Evolutionary conservation across 2,888 invertebrate genomes (phyloP).

Genomic region (Neoaliturus tenellus): DNA sequence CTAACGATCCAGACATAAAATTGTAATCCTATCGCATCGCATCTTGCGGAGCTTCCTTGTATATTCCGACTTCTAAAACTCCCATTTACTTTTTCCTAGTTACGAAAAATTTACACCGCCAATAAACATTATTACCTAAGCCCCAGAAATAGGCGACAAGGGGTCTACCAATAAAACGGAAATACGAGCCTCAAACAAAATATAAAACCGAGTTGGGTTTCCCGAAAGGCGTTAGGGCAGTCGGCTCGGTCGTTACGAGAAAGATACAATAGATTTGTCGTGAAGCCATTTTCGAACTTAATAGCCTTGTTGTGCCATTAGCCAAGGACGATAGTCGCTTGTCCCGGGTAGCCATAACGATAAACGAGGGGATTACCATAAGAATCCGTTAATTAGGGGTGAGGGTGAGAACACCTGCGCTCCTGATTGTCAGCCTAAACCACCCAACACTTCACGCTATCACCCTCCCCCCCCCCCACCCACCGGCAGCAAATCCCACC

Average conservation of each 20-base stretch:
- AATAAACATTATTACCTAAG: constrained; percentile 1
- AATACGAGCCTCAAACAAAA: constrained; percentile 21
- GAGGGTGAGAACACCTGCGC: constrained; percentile 29
- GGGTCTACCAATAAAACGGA: constrained; percentile 14
- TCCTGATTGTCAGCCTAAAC: neutral
- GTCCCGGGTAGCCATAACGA: constrained; percentile 24
- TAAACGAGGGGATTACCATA: constrained; percentile 24
- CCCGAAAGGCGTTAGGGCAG: constrained; percentile 28
- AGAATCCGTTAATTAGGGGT: constrained; percentile 46
- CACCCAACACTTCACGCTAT: constrained; percentile 14
- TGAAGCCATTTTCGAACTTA: constrained; percentile 26
- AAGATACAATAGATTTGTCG: constrained; percentile 45
- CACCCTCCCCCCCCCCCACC: neutral
- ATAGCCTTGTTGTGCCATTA: constrained; percentile 38
- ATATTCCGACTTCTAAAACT: neutral
- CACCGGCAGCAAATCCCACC: no score
- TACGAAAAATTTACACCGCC: constrained; percentile 12
- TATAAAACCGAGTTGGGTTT: neutral
- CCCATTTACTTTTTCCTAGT: constrained; percentile 1
- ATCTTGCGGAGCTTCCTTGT: neutral
- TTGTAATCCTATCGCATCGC: neutral
- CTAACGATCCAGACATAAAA: neutral
- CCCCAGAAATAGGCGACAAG: neutral
- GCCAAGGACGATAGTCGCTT: constrained; percentile 30
- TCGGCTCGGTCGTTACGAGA: neutral